Evolutionary conservation across 2,797 vertebrate species (phyloP).

Genomic region (Acanthurus leucopareius): DNA sequence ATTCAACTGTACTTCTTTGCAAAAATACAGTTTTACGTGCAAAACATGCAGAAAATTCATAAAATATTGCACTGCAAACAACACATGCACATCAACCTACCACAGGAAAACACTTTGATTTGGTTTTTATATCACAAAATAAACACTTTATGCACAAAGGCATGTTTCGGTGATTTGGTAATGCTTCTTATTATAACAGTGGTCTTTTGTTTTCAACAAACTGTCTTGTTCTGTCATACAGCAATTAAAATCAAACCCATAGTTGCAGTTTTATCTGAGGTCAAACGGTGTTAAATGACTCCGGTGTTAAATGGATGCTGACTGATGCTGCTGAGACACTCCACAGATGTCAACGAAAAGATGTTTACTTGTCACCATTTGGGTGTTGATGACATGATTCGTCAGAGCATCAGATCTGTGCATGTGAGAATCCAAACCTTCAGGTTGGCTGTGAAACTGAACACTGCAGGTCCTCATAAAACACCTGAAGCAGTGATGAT

Average conservation of each 20-base stretch:
- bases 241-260: conserved; percentile 39
- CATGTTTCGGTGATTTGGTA: not conserved
- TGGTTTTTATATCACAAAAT: not conserved
- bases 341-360: conserved; percentile 32
- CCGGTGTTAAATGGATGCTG: conserved; percentile 38
- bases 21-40: not conserved
- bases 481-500: conserved; percentile 33
- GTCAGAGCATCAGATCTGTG: not conserved
- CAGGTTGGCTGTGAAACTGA: conserved; percentile 16
- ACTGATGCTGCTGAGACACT: conserved; percentile 21
- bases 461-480: conserved; percentile 31
- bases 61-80: too few relatives aligned
- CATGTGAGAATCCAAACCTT: conserved; percentile 24
- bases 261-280: conserved; percentile 34
- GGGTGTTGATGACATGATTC: conserved; percentile 3
- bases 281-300: conserved; percentile 44
- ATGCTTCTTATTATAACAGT: not conserved
- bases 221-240: not conserved
- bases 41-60: not conserved
- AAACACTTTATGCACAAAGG: not conserved
- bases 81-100: not conserved
- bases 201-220: not conserved
- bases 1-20: not conserved
- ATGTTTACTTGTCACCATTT: conserved; percentile 21
- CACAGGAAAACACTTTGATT: not conserved